Conservation (phyloP, 2,797 vertebrate species). For the Alfaro cultratus region DNA sequence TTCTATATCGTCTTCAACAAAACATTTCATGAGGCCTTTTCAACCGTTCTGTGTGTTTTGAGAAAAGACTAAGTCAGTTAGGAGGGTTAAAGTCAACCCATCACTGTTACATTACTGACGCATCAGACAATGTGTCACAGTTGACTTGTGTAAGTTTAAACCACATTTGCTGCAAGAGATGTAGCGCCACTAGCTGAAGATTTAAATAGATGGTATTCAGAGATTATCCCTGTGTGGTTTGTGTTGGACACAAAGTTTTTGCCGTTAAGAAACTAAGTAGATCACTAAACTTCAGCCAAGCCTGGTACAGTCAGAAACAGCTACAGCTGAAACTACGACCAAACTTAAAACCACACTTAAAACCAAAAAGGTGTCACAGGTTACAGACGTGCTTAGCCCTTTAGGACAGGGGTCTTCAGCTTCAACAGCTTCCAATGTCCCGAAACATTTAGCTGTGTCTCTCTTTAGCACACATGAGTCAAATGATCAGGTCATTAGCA, state of each 20-base stretch:
- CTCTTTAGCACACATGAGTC: no score
- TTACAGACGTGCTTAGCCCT: background rate
- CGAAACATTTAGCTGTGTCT: no score
- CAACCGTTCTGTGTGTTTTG: background rate
- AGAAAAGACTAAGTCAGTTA: background rate
- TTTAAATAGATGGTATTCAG: background rate
- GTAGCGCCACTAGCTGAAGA: background rate
- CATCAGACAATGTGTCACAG: background rate
- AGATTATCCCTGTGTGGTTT: background rate
- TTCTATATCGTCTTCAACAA: background rate
- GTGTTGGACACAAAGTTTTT: background rate
- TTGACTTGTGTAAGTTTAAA: background rate
- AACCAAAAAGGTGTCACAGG: background rate
- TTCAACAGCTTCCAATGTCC: no score
- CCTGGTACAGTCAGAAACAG: background rate
- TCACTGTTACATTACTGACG: background rate
- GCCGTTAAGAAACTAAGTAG: background rate
- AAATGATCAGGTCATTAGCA: no score
- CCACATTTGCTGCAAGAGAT: background rate
- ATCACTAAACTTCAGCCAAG: background rate
- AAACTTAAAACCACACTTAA: no score
- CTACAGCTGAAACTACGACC: background rate
- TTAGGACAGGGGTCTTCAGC: no score
- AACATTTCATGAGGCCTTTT: background rate
- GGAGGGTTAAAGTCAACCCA: background rate